Conservation (phyloP, 2,888 invertebrate species). For the Eristalinus sepulchralis region DNA sequence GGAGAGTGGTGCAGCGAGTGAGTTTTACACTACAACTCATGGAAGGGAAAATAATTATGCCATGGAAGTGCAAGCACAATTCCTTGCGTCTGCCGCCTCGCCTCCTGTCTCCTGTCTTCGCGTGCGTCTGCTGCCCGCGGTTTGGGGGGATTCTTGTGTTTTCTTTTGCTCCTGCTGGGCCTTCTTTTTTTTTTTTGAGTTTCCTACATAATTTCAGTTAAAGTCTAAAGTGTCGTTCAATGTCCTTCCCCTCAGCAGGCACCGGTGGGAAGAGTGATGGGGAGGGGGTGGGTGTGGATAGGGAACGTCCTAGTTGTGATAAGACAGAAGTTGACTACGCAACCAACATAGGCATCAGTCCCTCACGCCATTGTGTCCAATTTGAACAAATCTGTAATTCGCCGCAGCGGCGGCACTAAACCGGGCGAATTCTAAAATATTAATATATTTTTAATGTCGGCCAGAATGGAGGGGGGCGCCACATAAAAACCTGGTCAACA, state of each 20-base stretch:
- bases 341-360: not conserved
- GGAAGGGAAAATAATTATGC: conserved; percentile 57
- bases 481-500: conserved; percentile 47
- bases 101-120: too few relatives aligned
- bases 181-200: conserved; percentile 18
- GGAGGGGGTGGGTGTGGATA: too few relatives aligned
- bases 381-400: conserved; percentile 20
- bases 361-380: not conserved
- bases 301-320: conserved; percentile 36
- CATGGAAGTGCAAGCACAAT: conserved; percentile 36
- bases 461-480: conserved; percentile 14
- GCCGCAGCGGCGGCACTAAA: not conserved
- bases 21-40: conserved; percentile 28
- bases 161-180: not conserved
- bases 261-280: too few relatives aligned
- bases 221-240: conserved; percentile 57
- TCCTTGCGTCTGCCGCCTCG: not conserved
- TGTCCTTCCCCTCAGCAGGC: conserved; percentile 20
- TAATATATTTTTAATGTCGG: conserved; percentile 51
- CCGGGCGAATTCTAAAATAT: conserved; percentile 39
- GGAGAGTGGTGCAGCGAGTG: conserved; percentile 8
- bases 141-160: not conserved
- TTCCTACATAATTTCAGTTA: conserved; percentile 45
- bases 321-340: conserved; percentile 22
- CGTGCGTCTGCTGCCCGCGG: not conserved